A percentile compares a stretch with the other conserved stretches of the same genome.
phyloP scores from a whole-genome alignment of 2,888 invertebrate species.

The Polia nebulosa region DNA sequence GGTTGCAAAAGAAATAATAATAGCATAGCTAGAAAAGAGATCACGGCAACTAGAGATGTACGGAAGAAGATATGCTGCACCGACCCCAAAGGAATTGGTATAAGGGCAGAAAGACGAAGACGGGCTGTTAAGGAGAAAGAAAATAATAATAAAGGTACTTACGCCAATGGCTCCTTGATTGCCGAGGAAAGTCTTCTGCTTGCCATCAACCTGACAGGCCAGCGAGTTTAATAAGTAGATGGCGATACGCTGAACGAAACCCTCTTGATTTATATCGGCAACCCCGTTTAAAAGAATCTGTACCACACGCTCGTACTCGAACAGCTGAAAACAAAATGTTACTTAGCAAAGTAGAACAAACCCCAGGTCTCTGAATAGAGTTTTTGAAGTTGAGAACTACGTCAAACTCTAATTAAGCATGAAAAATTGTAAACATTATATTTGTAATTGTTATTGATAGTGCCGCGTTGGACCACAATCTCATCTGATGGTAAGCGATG shows the following conservation, averaged over 20 bases:
- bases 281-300: slow-evolving; percentile 96
- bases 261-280: slow-evolving; percentile 95
- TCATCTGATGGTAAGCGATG: no score
- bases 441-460: no score
- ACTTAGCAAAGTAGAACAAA: not conserved
- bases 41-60: not conserved
- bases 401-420: no score
- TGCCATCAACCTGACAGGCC: slow-evolving; percentile 98
- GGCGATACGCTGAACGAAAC: slow-evolving; percentile 98
- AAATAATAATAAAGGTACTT: slow-evolving; percentile 73
- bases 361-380: no score
- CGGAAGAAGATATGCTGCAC: not conserved
- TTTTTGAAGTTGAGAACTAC: no score
- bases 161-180: slow-evolving; percentile 96
- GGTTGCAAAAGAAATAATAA: not conserved
- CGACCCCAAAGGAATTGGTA: not conserved
- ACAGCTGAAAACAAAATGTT: slow-evolving; percentile 92
- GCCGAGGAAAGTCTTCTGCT: slow-evolving; percentile 97
- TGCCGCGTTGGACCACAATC: no score
- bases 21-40: not conserved
- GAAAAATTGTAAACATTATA: no score
- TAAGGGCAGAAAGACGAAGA: not conserved
- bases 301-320: slow-evolving; percentile 97
- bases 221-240: slow-evolving; percentile 98
- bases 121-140: slow-evolving; percentile 7